These are phyloP conservation scores for Glaucidium brasilianum DNA, from an alignment of 2,113 vertebrate species.

Conservation along the genomic window DNA sequence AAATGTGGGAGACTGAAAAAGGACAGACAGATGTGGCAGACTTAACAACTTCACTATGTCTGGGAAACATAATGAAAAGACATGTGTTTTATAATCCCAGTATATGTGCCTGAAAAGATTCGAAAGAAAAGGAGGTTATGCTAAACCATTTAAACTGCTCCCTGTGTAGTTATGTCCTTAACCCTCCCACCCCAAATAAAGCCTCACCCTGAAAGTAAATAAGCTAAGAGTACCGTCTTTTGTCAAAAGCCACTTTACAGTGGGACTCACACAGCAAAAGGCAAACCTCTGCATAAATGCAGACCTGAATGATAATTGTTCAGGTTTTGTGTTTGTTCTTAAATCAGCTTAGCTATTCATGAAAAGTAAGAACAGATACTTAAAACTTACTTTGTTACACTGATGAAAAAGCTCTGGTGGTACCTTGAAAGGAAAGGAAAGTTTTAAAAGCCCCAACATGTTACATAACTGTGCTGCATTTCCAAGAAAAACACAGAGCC, in stretches of 20 bases:
- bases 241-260: not conserved
- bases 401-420: not conserved
- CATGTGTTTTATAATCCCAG: not conserved
- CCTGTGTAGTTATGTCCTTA: not conserved
- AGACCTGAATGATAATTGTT: not conserved
- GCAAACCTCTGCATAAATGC: not conserved
- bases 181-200: not conserved
- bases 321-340: not conserved
- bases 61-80: conserved; percentile 9
- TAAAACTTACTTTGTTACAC: not conserved
- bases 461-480: not conserved
- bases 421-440: not conserved
- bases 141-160: not conserved
- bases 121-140: not conserved
- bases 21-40: conserved; percentile 26
- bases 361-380: not conserved
- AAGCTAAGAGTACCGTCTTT: not conserved
- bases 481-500: conserved; percentile 23
- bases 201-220: not conserved
- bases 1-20: conserved; percentile 24
- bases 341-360: not conserved
- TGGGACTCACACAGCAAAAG: not conserved
- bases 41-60: not conserved
- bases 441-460: not conserved
- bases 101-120: not conserved